These are phyloP conservation scores for Helicolenus hilgendorfi DNA, from an alignment of 2,797 vertebrate species.

Conservation along the genomic window DNA sequence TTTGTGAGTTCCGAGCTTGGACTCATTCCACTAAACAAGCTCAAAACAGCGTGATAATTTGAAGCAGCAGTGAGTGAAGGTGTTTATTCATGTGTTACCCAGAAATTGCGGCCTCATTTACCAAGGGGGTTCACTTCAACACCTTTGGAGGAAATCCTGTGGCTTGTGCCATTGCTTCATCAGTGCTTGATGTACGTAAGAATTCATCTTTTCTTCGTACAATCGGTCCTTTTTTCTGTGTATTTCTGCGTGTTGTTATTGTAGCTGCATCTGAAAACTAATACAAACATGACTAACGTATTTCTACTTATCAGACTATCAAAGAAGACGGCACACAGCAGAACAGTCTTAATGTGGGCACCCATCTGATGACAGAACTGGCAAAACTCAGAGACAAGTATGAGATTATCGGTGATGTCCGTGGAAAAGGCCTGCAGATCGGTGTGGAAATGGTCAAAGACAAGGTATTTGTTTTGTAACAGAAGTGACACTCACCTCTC, in stretches of 20 bases:
- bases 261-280: background rate
- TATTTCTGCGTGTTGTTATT: background rate
- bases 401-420: conserved; percentile 95
- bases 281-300: background rate
- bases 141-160: conserved; percentile 96
- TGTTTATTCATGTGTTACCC: conserved; percentile 52
- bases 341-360: conserved; percentile 92
- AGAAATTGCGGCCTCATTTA: conserved; percentile 94
- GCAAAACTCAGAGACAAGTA: conserved; percentile 94
- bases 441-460: conserved; percentile 97
- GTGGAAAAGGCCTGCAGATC: conserved; percentile 96
- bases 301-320: conserved; percentile 88
- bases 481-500: background rate
- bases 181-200: conserved; percentile 93
- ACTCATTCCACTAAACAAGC: background rate
- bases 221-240: background rate
- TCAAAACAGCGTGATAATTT: background rate
- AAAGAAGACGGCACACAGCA: conserved; percentile 92
- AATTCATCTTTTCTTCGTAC: background rate
- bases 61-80: background rate
- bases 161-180: conserved; percentile 92
- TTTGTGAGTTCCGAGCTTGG: background rate
- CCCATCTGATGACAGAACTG: conserved; percentile 91
- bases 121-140: conserved; percentile 91
- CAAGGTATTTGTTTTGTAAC: conserved; percentile 88